Evolutionary conservation across 2,888 invertebrate species (phyloP).

Genomic region (Osedax frankpressi): DNA sequence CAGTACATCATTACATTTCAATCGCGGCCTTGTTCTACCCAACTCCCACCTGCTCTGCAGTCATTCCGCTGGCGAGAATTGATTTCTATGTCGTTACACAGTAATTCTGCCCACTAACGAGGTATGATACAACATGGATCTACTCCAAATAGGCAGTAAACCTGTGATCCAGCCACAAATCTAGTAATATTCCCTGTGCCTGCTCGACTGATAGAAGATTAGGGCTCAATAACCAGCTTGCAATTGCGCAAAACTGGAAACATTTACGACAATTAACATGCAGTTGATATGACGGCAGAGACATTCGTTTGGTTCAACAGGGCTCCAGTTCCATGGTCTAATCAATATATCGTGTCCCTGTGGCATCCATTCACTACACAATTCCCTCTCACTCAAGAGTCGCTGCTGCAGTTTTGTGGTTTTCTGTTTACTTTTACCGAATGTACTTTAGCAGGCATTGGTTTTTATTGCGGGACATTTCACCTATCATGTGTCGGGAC

Average conservation of each 20-base stretch:
- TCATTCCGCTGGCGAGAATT: neutral
- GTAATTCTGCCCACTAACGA: conserved; percentile 6
- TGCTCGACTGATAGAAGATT: conserved; percentile 5
- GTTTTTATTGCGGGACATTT: conserved; percentile 9
- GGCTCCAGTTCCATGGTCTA: neutral
- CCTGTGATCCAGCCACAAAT: conserved; percentile 8
- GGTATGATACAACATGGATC: conserved; percentile 8
- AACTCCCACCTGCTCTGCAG: neutral
- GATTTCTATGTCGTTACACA: conserved; percentile 3
- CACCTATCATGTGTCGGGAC: conserved; percentile 6
- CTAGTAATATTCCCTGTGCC: conserved; percentile 4
- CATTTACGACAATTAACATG: conserved; percentile 11
- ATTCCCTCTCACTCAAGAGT: conserved; percentile 2
- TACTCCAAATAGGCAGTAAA: conserved; percentile 8
- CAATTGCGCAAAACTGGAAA: conserved; percentile 2
- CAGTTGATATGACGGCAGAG: neutral
- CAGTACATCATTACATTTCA: neutral
- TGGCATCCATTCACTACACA: conserved; percentile 6
- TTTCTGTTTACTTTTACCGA: conserved; percentile 6
- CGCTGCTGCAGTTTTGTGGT: neutral
- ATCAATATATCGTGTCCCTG: conserved; percentile 1
- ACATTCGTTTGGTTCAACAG: conserved; percentile 4
- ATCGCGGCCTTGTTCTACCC: neutral
- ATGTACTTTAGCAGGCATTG: conserved; percentile 9
- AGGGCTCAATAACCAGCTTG: neutral